Percentiles rank a stretch among this genome's conserved stretches.
phyloP scores from a whole-genome alignment of 2,797 vertebrate species.

The Sebastes steindachneri region DNA sequence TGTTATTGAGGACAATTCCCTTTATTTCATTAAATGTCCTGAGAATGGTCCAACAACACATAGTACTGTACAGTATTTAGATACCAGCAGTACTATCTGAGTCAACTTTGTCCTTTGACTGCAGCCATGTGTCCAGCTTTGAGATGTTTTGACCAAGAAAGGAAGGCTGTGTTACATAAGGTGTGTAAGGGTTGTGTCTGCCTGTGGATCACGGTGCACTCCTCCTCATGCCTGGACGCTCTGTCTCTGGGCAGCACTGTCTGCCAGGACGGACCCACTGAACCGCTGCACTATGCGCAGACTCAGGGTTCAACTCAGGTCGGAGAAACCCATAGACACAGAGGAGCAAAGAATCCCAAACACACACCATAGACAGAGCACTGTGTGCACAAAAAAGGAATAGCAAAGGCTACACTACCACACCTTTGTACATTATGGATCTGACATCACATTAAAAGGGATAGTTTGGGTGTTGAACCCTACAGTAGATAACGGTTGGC shows the following conservation, averaged over 20 bases:
- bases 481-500: no score
- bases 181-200: slow-evolving; percentile 12
- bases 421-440: background rate
- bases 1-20: background rate
- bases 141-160: slow-evolving; percentile 30
- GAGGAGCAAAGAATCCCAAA: slow-evolving; percentile 9
- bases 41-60: background rate
- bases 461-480: no score
- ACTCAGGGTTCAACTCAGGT: slow-evolving; percentile 39
- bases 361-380: background rate
- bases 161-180: slow-evolving; percentile 15
- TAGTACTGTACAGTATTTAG: background rate
- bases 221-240: slow-evolving; percentile 32
- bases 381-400: background rate
- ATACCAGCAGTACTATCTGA: background rate
- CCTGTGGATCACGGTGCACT: slow-evolving; percentile 45
- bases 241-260: slow-evolving; percentile 20
- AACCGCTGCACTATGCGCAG: background rate
- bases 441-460: background rate
- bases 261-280: slow-evolving; percentile 51
- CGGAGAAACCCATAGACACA: slow-evolving; percentile 20
- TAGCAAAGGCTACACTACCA: background rate
- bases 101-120: background rate
- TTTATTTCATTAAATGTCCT: no score
- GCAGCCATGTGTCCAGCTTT: background rate